These are phyloP conservation scores for Drosophila neonasuta DNA, from an alignment of 2,888 invertebrate genomes.

Conservation along the genomic window DNA sequence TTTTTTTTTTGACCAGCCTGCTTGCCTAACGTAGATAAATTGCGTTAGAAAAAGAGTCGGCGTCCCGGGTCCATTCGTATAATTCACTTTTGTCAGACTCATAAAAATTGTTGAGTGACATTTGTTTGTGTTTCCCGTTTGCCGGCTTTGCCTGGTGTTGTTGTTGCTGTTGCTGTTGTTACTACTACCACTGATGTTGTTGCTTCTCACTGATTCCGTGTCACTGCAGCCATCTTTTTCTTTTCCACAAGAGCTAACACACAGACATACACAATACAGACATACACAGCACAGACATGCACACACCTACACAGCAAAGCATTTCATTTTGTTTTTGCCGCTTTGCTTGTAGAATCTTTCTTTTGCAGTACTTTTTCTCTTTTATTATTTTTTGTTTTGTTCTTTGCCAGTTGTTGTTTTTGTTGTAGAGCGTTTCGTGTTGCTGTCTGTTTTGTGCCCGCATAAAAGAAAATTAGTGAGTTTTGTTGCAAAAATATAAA, in stretches of 20 bases:
- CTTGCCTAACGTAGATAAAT: conserved; percentile 73
- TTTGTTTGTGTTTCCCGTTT: conserved; percentile 79
- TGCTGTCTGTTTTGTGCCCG: conserved; percentile 64
- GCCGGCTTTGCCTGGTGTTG: conserved; percentile 53
- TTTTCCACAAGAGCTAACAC: conserved; percentile 58
- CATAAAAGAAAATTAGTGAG: conserved; percentile 77
- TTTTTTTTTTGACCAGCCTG: conserved; percentile 21
- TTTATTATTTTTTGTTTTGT: conserved; percentile 6
- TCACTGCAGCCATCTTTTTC: conserved; percentile 72
- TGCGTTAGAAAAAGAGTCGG: conserved; percentile 77
- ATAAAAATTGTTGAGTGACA: conserved; percentile 78
- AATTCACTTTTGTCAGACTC: conserved; percentile 79
- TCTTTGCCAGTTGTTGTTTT: conserved; percentile 24
- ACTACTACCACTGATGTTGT: conserved; percentile 7
- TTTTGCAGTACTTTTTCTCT: conserved; percentile 24
- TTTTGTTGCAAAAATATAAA: conserved; percentile 65
- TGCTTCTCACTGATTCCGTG: conserved; percentile 70
- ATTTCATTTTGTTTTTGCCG: conserved; percentile 51
- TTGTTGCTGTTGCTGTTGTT: conserved; percentile 33
- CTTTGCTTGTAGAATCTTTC: conserved; percentile 44
- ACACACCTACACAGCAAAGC: conserved; percentile 27
- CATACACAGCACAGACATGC: conserved; percentile 8
- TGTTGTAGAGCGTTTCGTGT: conserved; percentile 53
- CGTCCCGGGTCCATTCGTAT: conserved; percentile 76
- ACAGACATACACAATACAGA: conserved; percentile 16